A percentile compares a stretch with the other conserved stretches of the same genome.
These are phyloP conservation scores for Vesta saturnalis DNA, from an alignment of 2,888 invertebrate genomes.

Conservation along the genomic window DNA sequence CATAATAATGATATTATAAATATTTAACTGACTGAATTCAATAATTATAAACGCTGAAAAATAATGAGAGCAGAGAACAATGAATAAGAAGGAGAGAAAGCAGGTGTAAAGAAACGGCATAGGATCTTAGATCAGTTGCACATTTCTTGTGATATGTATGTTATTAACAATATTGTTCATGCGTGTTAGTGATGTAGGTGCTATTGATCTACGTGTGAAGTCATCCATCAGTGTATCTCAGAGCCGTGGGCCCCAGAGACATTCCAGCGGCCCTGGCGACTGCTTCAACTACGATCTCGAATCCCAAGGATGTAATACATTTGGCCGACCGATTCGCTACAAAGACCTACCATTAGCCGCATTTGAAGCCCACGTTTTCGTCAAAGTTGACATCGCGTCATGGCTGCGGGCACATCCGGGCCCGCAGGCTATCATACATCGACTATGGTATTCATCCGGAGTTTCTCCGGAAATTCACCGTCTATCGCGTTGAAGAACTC, in stretches of 20 bases:
- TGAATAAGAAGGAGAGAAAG: background rate
- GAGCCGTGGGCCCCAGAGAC: constrained; percentile 52
- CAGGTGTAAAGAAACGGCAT: constrained; percentile 8
- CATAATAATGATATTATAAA: no score
- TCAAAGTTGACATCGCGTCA: constrained; percentile 59
- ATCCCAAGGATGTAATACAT: constrained; percentile 41
- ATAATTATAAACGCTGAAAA: no score
- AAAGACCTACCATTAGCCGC: constrained; percentile 57
- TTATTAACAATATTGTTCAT: constrained; percentile 59
- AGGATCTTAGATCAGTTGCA: constrained; percentile 16
- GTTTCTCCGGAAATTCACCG: constrained; percentile 31
- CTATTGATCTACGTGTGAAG: constrained; percentile 61
- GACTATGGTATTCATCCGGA: constrained; percentile 30
- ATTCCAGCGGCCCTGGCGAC: constrained; percentile 49
- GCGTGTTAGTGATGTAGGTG: constrained; percentile 56
- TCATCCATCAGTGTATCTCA: constrained; percentile 60
- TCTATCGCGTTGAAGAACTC: constrained; percentile 32
- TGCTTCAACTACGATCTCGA: constrained; percentile 39
- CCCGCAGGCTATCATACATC: constrained; percentile 54
- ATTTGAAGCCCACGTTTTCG: constrained; percentile 50
- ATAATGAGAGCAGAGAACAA: background rate
- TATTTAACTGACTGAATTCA: no score
- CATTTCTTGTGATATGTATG: constrained; percentile 48
- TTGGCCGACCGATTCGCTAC: constrained; percentile 51
- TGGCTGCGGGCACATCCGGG: constrained; percentile 58